These are phyloP conservation scores for Nomia melanderi DNA, from an alignment of 1,140 invertebrate species.

Conservation along the genomic window DNA sequence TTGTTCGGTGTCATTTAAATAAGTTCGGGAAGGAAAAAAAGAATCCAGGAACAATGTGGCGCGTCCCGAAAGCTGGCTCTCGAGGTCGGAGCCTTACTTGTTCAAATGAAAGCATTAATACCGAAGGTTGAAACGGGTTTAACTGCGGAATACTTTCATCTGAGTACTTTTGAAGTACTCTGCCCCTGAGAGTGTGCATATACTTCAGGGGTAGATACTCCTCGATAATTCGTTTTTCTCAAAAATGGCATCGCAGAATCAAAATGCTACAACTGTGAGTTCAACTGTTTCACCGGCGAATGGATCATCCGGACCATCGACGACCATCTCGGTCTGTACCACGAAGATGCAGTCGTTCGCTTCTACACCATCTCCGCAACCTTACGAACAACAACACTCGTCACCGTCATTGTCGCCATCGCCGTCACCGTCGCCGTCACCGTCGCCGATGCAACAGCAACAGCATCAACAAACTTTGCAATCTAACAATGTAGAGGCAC, in stretches of 20 bases:
- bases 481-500: constrained; percentile 75
- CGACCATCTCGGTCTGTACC: constrained; percentile 30
- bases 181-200: neutral
- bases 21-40: constrained; percentile 25
- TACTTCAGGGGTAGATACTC: neutral
- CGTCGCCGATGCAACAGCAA: constrained; percentile 36
- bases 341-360: constrained; percentile 49
- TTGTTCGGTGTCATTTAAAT: constrained; percentile 36
- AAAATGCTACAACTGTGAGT: constrained; percentile 57
- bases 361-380: constrained; percentile 40
- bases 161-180: constrained; percentile 17
- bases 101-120: constrained; percentile 43
- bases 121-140: constrained; percentile 52
- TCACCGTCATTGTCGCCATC: constrained; percentile 1
- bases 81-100: constrained; percentile 43
- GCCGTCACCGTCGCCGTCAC: constrained; percentile 35
- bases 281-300: constrained; percentile 51
- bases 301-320: constrained; percentile 53
- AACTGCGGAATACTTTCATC: constrained; percentile 33
- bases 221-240: constrained; percentile 4
- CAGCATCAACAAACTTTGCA: constrained; percentile 65
- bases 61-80: constrained; percentile 37
- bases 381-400: constrained; percentile 43
- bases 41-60: constrained; percentile 44
- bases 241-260: constrained; percentile 73